These are phyloP conservation scores for Scomber colias DNA, from an alignment of 2,113 vertebrate species.

Conservation along the genomic window DNA sequence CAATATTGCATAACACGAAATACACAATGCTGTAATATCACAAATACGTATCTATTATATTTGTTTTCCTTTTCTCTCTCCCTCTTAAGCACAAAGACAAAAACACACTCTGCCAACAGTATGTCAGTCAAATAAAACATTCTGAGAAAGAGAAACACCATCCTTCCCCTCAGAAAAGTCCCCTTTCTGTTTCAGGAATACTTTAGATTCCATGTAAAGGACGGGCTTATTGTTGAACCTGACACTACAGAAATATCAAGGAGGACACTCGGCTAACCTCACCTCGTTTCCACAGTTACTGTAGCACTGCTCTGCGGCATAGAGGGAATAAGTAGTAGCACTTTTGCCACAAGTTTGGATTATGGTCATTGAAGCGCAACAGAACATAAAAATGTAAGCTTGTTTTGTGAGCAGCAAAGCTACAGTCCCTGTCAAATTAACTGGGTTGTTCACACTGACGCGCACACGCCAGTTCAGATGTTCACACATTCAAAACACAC, in stretches of 20 bases:
- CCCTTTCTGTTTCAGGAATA: background rate
- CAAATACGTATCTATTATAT: no score
- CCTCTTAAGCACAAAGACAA: background rate
- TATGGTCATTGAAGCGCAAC: background rate
- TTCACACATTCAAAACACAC: background rate
- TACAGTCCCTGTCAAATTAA: background rate
- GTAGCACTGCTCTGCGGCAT: background rate
- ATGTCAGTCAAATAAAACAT: background rate
- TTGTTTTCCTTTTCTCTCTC: background rate
- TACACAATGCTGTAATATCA: background rate
- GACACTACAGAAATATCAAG: background rate
- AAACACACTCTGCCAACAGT: conserved; percentile 5
- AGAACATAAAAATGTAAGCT: background rate
- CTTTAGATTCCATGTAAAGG: background rate
- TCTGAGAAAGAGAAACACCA: background rate
- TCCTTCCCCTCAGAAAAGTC: background rate
- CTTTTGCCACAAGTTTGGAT: background rate
- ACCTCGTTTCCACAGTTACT: background rate
- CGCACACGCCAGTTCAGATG: background rate
- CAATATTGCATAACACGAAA: background rate
- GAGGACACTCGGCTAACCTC: background rate
- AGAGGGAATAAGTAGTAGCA: background rate
- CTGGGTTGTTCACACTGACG: background rate
- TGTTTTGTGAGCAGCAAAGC: background rate
- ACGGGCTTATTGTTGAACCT: background rate